Evolutionary conservation across 2,113 vertebrate genomes (phyloP).

Genomic region (Psilopogon haemacephalus): DNA sequence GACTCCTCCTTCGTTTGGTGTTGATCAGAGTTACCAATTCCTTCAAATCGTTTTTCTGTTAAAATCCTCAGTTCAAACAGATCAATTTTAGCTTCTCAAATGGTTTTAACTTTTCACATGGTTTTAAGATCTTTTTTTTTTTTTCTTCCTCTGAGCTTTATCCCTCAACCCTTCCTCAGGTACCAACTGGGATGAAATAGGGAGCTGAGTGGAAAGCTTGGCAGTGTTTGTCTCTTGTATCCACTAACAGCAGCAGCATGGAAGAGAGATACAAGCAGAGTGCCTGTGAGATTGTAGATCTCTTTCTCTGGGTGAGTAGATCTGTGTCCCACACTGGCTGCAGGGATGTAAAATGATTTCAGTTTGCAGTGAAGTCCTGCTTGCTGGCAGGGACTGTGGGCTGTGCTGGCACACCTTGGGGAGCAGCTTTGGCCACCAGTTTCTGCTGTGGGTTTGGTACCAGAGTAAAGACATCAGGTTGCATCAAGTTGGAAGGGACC

Average conservation of each 20-base stretch:
- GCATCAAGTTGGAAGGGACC: no score
- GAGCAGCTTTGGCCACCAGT: no score
- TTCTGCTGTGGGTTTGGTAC: no score
- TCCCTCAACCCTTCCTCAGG: neutral
- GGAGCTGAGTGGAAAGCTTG: neutral
- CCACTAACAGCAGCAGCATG: neutral
- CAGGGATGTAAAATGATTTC: neutral
- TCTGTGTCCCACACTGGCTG: accelerated
- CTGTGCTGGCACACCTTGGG: no score
- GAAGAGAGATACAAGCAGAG: neutral
- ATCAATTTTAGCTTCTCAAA: neutral
- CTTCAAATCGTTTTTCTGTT: neutral
- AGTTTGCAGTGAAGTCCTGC: neutral
- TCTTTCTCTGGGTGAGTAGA: neutral
- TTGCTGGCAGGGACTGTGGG: no score
- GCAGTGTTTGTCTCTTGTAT: neutral
- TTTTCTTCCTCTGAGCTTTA: neutral
- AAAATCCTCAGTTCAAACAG: neutral
- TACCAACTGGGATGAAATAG: neutral
- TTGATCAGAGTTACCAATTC: neutral
- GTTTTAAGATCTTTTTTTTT: neutral
- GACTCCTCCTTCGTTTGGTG: neutral
- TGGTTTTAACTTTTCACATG: neutral
- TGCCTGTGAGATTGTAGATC: neutral
- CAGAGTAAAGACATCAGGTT: no score